These are phyloP conservation scores for Cephalopterus ornatus DNA, from an alignment of 2,113 vertebrate genomes.

Conservation along the genomic window DNA sequence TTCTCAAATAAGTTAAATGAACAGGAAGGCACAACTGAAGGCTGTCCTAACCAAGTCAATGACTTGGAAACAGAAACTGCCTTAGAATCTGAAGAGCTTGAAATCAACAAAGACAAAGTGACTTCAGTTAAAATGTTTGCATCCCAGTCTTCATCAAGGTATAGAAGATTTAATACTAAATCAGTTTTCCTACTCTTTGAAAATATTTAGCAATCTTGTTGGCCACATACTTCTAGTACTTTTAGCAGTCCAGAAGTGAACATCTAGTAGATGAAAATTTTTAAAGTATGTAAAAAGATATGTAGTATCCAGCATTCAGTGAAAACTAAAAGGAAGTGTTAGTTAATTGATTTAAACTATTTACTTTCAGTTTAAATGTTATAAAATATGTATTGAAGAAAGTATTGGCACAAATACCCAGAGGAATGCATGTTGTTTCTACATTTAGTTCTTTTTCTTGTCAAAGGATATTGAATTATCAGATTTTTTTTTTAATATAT, in stretches of 20 bases:
- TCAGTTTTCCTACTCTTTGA: neutral
- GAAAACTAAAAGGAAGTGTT: neutral
- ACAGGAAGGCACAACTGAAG: constrained; percentile 58
- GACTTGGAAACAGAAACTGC: constrained; percentile 68
- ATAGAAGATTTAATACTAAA: constrained; percentile 32
- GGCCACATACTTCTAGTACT: neutral
- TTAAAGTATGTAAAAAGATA: neutral
- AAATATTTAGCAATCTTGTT: neutral
- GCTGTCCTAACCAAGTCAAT: constrained; percentile 69
- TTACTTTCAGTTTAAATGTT: neutral
- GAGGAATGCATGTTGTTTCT: neutral
- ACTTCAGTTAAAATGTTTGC: constrained; percentile 76
- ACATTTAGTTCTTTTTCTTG: neutral
- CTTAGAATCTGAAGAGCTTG: constrained; percentile 70
- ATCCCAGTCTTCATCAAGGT: constrained; percentile 75
- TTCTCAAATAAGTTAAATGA: constrained; percentile 43
- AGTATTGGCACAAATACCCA: neutral
- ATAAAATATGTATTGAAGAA: neutral
- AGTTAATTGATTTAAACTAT: neutral
- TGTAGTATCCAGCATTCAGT: neutral
- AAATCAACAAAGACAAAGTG: constrained; percentile 76
- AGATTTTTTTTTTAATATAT: neutral
- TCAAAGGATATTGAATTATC: neutral
- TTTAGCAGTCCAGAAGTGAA: neutral
- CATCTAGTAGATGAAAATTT: neutral